Evolutionary conservation across 2,113 vertebrate genomes (phyloP), one percentile per base, ranked within the genome.

Genomic region (Rhynchopsitta pachyrhyncha): DNA sequence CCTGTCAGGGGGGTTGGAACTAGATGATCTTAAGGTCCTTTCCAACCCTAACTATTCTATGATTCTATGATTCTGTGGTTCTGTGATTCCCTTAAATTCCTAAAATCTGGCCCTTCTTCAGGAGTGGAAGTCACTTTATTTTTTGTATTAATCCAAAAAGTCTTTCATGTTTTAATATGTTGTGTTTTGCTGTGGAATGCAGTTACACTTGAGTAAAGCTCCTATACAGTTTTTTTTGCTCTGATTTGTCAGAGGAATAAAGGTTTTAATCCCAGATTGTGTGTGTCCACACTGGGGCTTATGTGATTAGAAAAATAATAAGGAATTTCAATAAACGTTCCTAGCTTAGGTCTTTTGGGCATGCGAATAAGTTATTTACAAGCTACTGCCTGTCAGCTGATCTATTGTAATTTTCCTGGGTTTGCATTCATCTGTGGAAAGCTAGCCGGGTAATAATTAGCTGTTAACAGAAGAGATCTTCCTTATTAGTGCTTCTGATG

Each of bases 231-330:
- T 25, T 6, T 5, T 49, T 62, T 83, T 75, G 4, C 17, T 81
- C 63, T 80, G 9, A 31, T 85, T 86, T 92, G 35, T 41, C 7
- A 82, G 22, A 47, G 7, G 10, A 62, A 25, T 52, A 64, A 85
- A 55, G 70, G n/a, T 46, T 75, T 82, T 17, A 55, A 47, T 69
- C 90, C 25, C 53, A 53, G 17, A 12, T 57, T 70, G 63, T 1
- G 0, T 57, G 7, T 60, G 33, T 64, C n/a, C 20, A 46, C 9
- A 22, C 0, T 50, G 64, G 3, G 8, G 5, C 12, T 79, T 87
- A 62, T 37, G 17, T 19, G 16, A 37, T 71, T 77, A 55, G 17
- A 64, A 41, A 57, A 85, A 88, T 77, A 59, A 35, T 35, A 7
- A 59, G 33, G 57, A 35, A 59, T 66, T 91, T 68, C 73, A 49